Evolutionary conservation across 2,888 invertebrate genomes (phyloP), one percentile per base, ranked within the genome.

Genomic region (Chaetogeoica ovagalla): DNA sequence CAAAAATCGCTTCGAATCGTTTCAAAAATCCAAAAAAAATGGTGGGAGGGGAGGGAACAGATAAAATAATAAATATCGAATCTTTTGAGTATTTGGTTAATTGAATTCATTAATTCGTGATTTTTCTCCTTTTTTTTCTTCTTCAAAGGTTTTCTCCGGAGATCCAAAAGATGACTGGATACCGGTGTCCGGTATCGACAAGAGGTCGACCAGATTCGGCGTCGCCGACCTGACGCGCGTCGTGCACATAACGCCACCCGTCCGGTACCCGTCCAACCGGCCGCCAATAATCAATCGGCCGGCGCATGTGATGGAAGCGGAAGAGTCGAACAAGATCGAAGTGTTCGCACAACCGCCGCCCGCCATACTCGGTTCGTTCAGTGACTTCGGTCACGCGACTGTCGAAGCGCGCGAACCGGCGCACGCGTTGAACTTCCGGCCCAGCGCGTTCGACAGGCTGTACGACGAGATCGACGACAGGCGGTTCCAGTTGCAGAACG

Each of bases 311-410:
- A 39, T 19, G 39, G 70, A 79, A 7, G 8, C 60, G n/a, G 55
- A 77, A 13, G 74, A 81, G n/a, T 81, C 81, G 68, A 83, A 82
- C 57, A 82, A 75, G 30, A 52, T 82, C 57, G 82, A 84, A 81
- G 84, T 84, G 52, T 84, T 83, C 72, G 84, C 84, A n/a, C 84
- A 83, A 21, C 84, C 84, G 11, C 84, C 84, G 9, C 84, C 84
- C 0, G 82, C 83, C 55, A 84, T 87, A 69, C 83, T 87, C 86
- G 91, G 90, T 83, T 88, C 90, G 81, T 90, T 90, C 85, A 89
- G 89, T 83, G 87, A 89, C 21, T 90, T 89, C 83, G 90, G 90
- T n/a, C 87, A 90, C 81, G 89, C 89, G 70, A 87, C 89, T 43
- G 86, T 89, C 17, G 89, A 90, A 85, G 88, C 88, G 82, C 86